Base-by-base conservation (phyloP, 1,140 invertebrate species). In the Cherax destructor region DNA sequence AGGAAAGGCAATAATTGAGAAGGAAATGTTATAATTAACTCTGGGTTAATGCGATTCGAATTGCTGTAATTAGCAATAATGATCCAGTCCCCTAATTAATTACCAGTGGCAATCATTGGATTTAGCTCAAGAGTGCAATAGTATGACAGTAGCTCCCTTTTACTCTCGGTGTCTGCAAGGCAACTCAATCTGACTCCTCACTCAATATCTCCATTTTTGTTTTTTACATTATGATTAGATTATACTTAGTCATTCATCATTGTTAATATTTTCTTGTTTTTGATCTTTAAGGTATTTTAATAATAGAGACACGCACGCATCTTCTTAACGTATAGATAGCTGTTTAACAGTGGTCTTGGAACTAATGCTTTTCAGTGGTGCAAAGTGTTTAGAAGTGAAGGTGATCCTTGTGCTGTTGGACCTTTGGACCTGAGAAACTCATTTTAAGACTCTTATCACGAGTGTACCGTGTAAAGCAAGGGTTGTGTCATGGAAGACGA, bases 51-150 rank as follows among this genome's bases (percentile, higher is more conserved):
- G 69, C 69, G 69, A 74, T 74, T 74, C 9, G 69, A 83, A 49
- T 47, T 65, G 81, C 49, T 30, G 59, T 83, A 83, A 83, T 83
- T 65, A 83, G 81, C 59, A 41, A 49, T 83, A 83, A 83, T 83
- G 59, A 83, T 65, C 69, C 69, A 69, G 81, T 69, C 47, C 30
- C 24, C 81, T 83, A 83, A 83, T 83, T 83, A 83, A 69, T 83
- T 83, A 16, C 81, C 81, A n/a, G 59, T n/a, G 81, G 61, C 81
- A 69, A 61, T 83, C 41, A 56, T 47, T 69, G 41, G 81, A 83
- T 69, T 69, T 41, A 47, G 24, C 47, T 16, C 81, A 21, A 30
- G 69, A 83, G 59, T 4, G 61, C 30, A 83, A 69, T 69, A 47
- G 30, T 56, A 13, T 56, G 9, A 10, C 9, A 1, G 52, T 56